Evolutionary conservation across 2,113 vertebrate genomes (phyloP).

Genomic region (Galeopterus variegatus): DNA sequence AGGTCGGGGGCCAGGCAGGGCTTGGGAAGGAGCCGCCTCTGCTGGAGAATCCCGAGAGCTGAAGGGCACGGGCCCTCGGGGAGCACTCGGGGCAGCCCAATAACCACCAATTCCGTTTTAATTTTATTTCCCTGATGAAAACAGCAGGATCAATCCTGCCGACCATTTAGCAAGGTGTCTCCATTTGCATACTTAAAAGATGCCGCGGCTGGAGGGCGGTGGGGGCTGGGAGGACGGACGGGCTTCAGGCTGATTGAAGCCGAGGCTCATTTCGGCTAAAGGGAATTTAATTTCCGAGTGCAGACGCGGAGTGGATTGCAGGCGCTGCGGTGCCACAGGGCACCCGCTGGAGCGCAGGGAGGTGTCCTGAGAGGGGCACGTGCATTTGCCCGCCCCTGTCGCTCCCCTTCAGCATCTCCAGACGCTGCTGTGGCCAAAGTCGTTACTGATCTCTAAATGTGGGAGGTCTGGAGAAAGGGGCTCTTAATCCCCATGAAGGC

Average conservation of each 20-base stretch:
- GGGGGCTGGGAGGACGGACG: not conserved
- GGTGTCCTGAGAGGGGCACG: not conserved
- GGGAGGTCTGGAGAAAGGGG: not conserved
- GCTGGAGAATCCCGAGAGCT: not conserved
- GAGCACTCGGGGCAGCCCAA: not conserved
- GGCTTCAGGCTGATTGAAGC: conserved; percentile 59
- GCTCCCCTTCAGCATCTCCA: not conserved
- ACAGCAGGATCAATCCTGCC: conserved; percentile 74
- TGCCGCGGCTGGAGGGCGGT: fast-evolving
- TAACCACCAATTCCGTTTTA: conserved; percentile 43
- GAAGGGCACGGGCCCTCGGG: not conserved
- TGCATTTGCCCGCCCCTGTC: fast-evolving
- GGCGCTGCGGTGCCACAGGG: not conserved
- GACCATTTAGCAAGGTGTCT: conserved; percentile 58
- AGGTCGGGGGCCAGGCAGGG: conserved; percentile 9
- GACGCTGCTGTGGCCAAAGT: not conserved
- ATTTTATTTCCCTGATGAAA: conserved; percentile 74
- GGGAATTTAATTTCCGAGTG: conserved; percentile 69
- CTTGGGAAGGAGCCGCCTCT: not conserved
- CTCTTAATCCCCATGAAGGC: fast-evolving
- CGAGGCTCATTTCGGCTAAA: not conserved
- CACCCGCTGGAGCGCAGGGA: not conserved
- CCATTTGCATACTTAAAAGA: conserved; percentile 78
- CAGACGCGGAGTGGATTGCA: not conserved
- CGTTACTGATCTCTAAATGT: not conserved